Evolutionary conservation across 2,797 vertebrate genomes (phyloP).

Genomic region (Heteromormyrus szaboi): DNA sequence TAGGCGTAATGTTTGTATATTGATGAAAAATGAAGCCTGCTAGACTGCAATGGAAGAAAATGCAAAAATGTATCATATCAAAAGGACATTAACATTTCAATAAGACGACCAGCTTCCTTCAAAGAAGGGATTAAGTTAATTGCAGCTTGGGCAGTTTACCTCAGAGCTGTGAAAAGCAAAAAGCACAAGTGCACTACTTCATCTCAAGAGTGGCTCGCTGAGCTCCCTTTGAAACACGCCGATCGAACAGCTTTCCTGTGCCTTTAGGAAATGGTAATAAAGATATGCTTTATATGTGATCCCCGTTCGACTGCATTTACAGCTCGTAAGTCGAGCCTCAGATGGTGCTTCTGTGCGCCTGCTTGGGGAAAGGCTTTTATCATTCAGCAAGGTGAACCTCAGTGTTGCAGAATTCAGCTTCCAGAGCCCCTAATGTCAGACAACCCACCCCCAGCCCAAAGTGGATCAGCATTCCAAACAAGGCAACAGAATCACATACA

Average conservation of each 20-base stretch:
- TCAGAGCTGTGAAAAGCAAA: background rate
- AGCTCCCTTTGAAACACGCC: background rate
- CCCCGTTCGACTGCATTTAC: background rate
- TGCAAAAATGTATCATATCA: conserved; percentile 12
- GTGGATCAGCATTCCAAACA: background rate
- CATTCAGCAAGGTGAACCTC: background rate
- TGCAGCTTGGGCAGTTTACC: background rate
- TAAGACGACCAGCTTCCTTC: background rate
- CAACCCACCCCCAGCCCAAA: background rate
- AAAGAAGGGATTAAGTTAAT: conserved; percentile 10
- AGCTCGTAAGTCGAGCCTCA: background rate
- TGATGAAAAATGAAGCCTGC: background rate
- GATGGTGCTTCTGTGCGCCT: background rate
- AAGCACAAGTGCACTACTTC: background rate
- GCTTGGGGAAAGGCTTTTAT: conserved; percentile 3
- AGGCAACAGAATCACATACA: background rate
- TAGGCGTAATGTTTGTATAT: background rate
- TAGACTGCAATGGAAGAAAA: background rate
- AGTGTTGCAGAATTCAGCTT: background rate
- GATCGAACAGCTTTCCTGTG: background rate
- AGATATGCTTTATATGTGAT: background rate
- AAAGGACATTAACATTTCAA: conserved; percentile 27
- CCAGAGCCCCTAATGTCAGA: background rate
- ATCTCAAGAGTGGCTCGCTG: background rate
- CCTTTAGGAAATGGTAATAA: background rate